Percentiles rank a stretch among this genome's conserved stretches.
phyloP scores from a whole-genome alignment of 2,113 vertebrate genomes.

The Phoenicopterus ruber region DNA sequence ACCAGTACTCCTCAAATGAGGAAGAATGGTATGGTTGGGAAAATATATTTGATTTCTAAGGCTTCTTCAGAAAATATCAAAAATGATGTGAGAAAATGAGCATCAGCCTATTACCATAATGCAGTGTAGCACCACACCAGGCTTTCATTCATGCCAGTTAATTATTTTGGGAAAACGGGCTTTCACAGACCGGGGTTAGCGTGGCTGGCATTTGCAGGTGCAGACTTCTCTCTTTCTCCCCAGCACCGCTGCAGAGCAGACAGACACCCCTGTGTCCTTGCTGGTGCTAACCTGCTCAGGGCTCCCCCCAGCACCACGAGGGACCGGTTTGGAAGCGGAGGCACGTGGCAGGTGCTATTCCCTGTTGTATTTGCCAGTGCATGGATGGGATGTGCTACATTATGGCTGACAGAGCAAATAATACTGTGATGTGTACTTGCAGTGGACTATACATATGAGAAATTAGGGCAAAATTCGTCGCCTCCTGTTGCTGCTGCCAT shows the following conservation, averaged over 20 bases:
- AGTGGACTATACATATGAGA: neutral
- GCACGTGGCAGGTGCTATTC: neutral
- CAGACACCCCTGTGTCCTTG: neutral
- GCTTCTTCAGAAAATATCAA: neutral
- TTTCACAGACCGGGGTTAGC: neutral
- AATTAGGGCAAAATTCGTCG: neutral
- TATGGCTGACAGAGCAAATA: neutral
- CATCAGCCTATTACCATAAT: neutral
- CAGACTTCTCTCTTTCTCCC: neutral
- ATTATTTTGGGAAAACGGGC: neutral
- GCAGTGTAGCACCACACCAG: neutral
- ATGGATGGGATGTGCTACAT: neutral
- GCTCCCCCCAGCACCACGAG: neutral
- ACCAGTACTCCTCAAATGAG: neutral
- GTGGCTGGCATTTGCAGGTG: neutral
- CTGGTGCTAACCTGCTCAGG: neutral
- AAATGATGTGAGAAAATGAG: neutral
- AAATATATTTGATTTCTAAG: neutral
- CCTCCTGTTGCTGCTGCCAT: neutral
- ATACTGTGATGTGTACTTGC: neutral
- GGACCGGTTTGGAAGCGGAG: neutral
- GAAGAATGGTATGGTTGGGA: neutral
- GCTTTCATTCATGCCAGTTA: neutral
- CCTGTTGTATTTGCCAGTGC: neutral
- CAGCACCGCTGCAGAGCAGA: neutral